Evolutionary conservation across 2,888 invertebrate species (phyloP).

Genomic region (Lycia hirtaria): DNA sequence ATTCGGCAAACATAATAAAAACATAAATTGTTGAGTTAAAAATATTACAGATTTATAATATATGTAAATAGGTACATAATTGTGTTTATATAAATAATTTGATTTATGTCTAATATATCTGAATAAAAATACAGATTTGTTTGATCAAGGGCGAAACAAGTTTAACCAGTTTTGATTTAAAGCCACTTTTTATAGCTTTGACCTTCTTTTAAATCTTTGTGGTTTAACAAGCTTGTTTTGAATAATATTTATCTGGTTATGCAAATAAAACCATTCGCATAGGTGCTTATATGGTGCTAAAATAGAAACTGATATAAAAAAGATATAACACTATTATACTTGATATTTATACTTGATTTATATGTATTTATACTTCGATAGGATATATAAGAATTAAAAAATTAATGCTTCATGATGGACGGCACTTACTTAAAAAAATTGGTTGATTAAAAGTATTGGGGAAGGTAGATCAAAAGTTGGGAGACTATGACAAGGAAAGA

Average conservation of each 20-base stretch:
- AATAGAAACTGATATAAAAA: no score
- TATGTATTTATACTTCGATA: no score
- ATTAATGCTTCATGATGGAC: no score
- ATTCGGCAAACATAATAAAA: background rate
- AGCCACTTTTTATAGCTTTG: constrained; percentile 17
- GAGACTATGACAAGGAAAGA: no score
- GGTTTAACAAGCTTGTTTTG: constrained; percentile 13
- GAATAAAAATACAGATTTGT: background rate
- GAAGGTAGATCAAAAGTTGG: no score
- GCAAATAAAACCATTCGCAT: background rate
- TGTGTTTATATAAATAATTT: background rate
- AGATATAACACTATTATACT: no score
- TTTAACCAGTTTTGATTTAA: constrained; percentile 17
- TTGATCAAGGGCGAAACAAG: constrained; percentile 18
- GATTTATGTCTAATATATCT: background rate
- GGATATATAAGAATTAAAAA: no score
- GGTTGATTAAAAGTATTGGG: no score
- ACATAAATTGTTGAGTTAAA: constrained; percentile 2
- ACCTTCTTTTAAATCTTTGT: constrained; percentile 23
- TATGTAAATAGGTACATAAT: no score
- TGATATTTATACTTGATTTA: no score
- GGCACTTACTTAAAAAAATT: no score
- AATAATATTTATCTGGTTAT: background rate
- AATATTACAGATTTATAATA: no score
- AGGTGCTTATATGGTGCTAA: background rate